Evolutionary conservation across 2,797 vertebrate genomes (phyloP), one percentile per base, ranked within the genome.

Genomic region (Manis javanica): DNA sequence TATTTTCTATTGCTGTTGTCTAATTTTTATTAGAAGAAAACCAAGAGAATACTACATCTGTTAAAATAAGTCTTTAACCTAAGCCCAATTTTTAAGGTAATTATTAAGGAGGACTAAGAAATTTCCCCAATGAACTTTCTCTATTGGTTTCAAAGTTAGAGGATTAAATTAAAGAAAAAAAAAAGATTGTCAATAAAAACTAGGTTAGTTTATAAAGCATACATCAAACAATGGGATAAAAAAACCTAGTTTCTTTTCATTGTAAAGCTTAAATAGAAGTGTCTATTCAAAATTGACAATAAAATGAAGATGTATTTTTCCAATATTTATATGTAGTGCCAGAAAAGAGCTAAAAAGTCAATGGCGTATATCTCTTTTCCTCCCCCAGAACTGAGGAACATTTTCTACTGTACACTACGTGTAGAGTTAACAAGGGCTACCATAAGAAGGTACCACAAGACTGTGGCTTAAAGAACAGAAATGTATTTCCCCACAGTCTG

Each of bases 1-100:
- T n/a, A 37, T 14, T 83, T 87, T 46, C 46, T 42, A 31, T 42
- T 79, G 57, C 9, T 78, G 31, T 37, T 61, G 15, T 31, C 42
- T 12, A 90, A 91, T 37, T 86, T 79, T 87, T 93, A 61, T n/a
- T 64, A 57, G 46, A 72, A 46, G 37, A 93, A 46, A 71, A 75
- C 78, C 75, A 74, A 92, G 42, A 81, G 24, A 89, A 89, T 4
- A 5, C 3, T 57, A 78, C 13, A 4, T 78, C 86, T 49, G 26
- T 24, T 46, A 78, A 66, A 86, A 69, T 87, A 51, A 53, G 29
- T 51, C 55, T 77, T 75, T 90, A 92, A 74, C 19, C 5, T 16
- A 42, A 92, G 19, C 7, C 57, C 53, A 53, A 11, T 64, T 92
- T 86, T 92, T 77, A 82, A 31, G 37, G 57, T 59, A 77, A 87